A percentile compares a stretch with the other conserved stretches of the same genome.
These are phyloP conservation scores for Vidua chalybeata DNA, from an alignment of 2,113 vertebrate species.

Conservation along the genomic window DNA sequence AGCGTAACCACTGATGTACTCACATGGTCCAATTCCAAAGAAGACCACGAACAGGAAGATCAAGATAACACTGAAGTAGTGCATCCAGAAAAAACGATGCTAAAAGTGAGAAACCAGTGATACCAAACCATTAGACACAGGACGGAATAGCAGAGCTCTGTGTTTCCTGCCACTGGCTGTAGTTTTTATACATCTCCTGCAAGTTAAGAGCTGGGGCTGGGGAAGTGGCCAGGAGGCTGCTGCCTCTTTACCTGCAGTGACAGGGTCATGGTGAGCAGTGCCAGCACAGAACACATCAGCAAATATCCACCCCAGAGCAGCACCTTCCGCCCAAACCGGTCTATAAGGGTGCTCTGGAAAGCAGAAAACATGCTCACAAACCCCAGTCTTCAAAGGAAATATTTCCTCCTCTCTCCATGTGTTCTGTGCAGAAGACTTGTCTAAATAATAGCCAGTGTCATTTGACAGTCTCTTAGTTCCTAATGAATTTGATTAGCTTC, in stretches of 20 bases:
- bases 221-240: background rate
- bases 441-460: background rate
- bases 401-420: background rate
- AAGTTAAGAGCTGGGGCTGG: background rate
- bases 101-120: conserved; percentile 37
- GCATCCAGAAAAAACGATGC: conserved; percentile 79
- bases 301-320: conserved; percentile 79
- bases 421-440: background rate
- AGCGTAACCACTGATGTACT: background rate
- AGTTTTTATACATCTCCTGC: background rate
- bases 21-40: conserved; percentile 82
- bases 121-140: background rate
- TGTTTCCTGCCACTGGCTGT: background rate
- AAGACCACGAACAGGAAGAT: conserved; percentile 81
- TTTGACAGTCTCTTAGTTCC: background rate
- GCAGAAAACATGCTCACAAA: background rate
- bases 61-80: conserved; percentile 81
- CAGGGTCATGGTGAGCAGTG: conserved; percentile 74
- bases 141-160: background rate
- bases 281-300: conserved; percentile 75
- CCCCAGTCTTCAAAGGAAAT: background rate
- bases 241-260: conserved; percentile 76
- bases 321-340: conserved; percentile 76
- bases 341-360: conserved; percentile 79
- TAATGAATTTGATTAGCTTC: background rate